Base-by-base conservation (phyloP, 92 coral and sea anemone species). In the Desmophyllum pertusum region DNA sequence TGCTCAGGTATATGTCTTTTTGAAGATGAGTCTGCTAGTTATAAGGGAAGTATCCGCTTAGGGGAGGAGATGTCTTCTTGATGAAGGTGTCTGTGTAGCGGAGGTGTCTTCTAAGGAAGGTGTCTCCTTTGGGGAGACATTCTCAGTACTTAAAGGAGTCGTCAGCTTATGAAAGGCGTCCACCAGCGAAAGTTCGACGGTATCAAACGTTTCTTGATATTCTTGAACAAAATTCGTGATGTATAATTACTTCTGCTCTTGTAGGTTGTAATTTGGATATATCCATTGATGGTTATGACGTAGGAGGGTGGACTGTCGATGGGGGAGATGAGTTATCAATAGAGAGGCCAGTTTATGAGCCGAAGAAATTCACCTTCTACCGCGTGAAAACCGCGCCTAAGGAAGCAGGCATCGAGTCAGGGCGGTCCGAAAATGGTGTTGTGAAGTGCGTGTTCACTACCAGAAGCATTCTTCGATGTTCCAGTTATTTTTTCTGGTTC, bases 271-370 rank as follows among this genome's bases (percentile, higher is more conserved):
- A 59, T 51, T 62, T 86, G 81, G 90, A 86, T 50, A 30, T 86
- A 41, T 80, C 80, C 38, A 86, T 86, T 37, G 90, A 86, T 38
- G 90, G 90, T 31, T 79, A 80, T 61, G 90, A 86, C n/a, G 46
- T 86, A 18, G 90, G 90, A 38, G 90, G 86, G 0, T 86, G 90
- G 90, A 66, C 73, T 31, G 18, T 86, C 50, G 31, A 80, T 59
- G 86, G 81, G 37, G 53, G 71, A 0, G 52, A 86, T 41, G 61
- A 86, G 52, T n/a, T 80, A 33, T 71, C 74, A 5, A 80, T 86
- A 51, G 90, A 86, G 37, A 63, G 90, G 46, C 57, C 90, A 10
- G 81, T 70, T n/a, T 38, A 86, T 6, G 90, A 86, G 30, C 53
- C 85, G 31, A 80, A 80, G 79, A 86, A 46, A 65, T 86, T 86